A percentile compares a stretch with the other conserved stretches of the same genome.
Conservation (phyloP, 2,797 vertebrate genomes). For the Agapornis canus region DNA sequence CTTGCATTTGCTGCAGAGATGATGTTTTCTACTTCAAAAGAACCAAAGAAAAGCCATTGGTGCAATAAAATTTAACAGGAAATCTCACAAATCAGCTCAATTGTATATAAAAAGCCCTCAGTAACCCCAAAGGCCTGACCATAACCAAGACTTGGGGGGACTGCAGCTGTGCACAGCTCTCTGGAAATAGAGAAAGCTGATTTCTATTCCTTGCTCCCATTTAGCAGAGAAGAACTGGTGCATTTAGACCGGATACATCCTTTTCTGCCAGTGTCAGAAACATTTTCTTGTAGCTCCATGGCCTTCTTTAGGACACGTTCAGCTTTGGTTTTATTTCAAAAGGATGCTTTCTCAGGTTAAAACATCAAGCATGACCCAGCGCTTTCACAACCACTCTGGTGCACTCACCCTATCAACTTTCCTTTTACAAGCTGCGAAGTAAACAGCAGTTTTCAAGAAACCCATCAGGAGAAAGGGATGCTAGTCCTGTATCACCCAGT, state of each 20-base stretch:
- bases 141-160: neutral
- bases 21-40: conserved; percentile 55
- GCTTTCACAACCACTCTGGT: neutral
- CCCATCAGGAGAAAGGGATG: neutral
- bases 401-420: neutral
- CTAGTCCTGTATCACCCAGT: neutral
- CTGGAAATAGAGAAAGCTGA: neutral
- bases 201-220: neutral
- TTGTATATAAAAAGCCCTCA: neutral
- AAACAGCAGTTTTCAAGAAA: neutral
- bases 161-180: neutral
- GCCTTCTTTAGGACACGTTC: neutral
- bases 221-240: neutral
- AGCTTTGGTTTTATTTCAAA: neutral
- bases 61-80: conserved; percentile 38
- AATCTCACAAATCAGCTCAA: conserved; percentile 31
- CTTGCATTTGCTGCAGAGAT: conserved; percentile 23
- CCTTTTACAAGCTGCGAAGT: conserved; percentile 47
- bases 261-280: neutral
- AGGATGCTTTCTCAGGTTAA: neutral
- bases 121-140: neutral
- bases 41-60: neutral
- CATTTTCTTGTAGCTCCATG: neutral
- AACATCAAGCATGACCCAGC: neutral
- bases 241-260: neutral